Conservation (phyloP, 2,113 vertebrate species). For the Cathartes aura region DNA sequence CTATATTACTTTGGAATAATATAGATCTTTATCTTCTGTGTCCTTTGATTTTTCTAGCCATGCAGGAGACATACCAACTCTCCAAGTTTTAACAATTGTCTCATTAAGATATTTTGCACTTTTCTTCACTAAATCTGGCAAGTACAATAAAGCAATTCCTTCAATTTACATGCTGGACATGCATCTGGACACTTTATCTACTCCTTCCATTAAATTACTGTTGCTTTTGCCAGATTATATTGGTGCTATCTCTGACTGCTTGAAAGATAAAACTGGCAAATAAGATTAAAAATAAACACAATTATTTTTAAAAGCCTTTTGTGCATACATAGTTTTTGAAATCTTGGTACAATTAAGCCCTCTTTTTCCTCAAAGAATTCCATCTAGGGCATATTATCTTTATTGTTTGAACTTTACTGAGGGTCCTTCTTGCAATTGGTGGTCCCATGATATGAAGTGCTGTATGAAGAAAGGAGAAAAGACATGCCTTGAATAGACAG, state of each 20-base stretch:
- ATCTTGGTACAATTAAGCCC: neutral
- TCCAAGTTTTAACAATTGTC: slow-evolving; percentile 2
- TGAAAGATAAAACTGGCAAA: slow-evolving; percentile 57
- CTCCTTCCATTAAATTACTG: slow-evolving; percentile 55
- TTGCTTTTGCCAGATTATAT: slow-evolving; percentile 62
- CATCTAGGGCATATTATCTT: neutral
- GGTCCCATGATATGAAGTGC: neutral
- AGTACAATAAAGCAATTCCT: slow-evolving; percentile 33
- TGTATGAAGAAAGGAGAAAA: neutral
- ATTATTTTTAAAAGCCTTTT: slow-evolving; percentile 62
- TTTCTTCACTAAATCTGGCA: slow-evolving; percentile 31
- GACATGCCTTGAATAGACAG: neutral
- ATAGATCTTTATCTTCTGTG: neutral
- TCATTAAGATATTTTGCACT: slow-evolving; percentile 24
- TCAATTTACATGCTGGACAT: slow-evolving; percentile 60
- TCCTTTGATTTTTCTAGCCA: slow-evolving; percentile 14
- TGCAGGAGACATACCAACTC: neutral
- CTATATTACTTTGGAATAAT: slow-evolving; percentile 37
- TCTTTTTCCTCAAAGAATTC: neutral
- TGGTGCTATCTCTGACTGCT: slow-evolving; percentile 51
- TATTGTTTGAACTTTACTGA: neutral
- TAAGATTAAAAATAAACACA: slow-evolving; percentile 68
- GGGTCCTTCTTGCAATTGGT: neutral
- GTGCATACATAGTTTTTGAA: slow-evolving; percentile 26
- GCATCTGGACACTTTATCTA: slow-evolving; percentile 56